Conservation (phyloP, 2,113 vertebrate species). For the Labrus mixtus region DNA sequence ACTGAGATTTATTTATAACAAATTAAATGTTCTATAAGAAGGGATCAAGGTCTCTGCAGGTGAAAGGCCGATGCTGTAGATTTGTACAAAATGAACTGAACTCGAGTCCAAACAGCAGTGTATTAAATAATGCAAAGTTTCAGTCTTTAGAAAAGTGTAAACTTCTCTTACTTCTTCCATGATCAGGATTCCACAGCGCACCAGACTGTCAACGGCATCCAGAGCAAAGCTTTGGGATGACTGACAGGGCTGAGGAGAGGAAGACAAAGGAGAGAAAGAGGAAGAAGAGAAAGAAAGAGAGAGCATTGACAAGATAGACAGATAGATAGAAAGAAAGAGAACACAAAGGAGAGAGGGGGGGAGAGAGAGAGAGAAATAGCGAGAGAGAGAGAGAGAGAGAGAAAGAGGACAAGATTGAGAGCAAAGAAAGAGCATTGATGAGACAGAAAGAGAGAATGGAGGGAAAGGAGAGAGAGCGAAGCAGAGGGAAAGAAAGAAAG, state of each 20-base stretch:
- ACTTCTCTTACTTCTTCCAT: slow-evolving; percentile 88
- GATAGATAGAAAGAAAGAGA: neutral
- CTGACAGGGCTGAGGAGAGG: slow-evolving; percentile 88
- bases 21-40: neutral
- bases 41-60: neutral
- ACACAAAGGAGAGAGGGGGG: too few relatives aligned
- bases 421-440: too few relatives aligned
- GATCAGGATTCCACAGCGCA: slow-evolving; percentile 89
- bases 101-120: neutral
- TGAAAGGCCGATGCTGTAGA: neutral
- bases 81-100: slow-evolving; percentile 14
- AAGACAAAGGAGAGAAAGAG: neutral
- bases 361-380: neutral
- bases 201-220: slow-evolving; percentile 90
- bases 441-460: neutral
- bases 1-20: neutral
- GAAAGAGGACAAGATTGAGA: too few relatives aligned
- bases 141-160: slow-evolving; percentile 11
- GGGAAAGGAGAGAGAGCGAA: neutral
- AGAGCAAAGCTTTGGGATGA: slow-evolving; percentile 82
- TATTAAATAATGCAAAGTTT: slow-evolving; percentile 18
- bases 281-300: neutral
- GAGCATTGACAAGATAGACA: slow-evolving; percentile 11
- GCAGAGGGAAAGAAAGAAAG: slow-evolving; percentile 1
- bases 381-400: too few relatives aligned